Evolutionary conservation across 2,888 invertebrate genomes (phyloP).

Genomic region (Galeopsomyia nigrocyanea): DNA sequence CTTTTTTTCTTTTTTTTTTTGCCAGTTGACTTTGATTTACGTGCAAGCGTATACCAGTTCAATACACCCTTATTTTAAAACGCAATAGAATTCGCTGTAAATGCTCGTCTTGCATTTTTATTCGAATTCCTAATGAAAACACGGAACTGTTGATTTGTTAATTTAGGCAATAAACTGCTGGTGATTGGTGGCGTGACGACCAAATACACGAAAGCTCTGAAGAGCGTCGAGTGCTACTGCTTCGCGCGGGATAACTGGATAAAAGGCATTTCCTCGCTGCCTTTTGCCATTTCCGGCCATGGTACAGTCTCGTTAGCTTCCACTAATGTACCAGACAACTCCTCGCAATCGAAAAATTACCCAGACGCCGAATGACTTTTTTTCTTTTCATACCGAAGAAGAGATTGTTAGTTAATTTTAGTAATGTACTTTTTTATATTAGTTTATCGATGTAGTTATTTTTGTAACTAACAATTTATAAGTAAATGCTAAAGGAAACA

Average conservation of each 20-base stretch:
- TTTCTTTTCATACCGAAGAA: no score
- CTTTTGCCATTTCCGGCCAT: slow-evolving; percentile 76
- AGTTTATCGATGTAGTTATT: no score
- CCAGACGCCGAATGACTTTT: background rate
- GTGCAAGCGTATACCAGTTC: no score
- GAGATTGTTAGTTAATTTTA: no score
- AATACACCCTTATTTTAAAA: no score
- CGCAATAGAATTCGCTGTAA: no score
- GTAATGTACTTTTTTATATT: no score
- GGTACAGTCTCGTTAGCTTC: slow-evolving; percentile 70
- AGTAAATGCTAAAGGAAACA: no score
- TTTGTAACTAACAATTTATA: no score
- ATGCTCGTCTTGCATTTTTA: no score
- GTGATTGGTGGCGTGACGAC: slow-evolving; percentile 79
- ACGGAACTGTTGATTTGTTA: background rate
- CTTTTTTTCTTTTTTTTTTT: no score
- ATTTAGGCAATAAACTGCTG: slow-evolving; percentile 70
- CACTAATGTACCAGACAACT: slow-evolving; percentile 13
- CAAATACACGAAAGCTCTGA: slow-evolving; percentile 75
- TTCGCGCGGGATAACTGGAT: slow-evolving; percentile 74
- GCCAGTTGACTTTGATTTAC: no score
- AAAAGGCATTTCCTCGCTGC: slow-evolving; percentile 74
- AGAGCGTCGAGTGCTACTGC: slow-evolving; percentile 78
- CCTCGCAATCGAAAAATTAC: background rate
- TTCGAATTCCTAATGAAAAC: background rate